Base-by-base conservation (phyloP, 1,140 invertebrate species). In the Drosophila teissieri region DNA sequence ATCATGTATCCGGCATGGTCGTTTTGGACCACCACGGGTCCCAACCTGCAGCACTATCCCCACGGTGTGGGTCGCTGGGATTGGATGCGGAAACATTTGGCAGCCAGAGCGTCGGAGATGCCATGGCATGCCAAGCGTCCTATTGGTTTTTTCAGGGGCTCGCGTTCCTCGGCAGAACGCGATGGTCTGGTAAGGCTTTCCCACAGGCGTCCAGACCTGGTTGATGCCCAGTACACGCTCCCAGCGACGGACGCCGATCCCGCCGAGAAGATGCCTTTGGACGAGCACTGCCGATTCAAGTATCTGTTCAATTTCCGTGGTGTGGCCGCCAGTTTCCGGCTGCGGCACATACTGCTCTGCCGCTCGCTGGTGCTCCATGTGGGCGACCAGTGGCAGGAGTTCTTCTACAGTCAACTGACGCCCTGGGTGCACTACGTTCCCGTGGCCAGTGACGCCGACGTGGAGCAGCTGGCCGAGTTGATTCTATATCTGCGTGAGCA, bases 401-500 rank as follows among this genome's bases (percentile, higher is more conserved):
- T 42, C 40, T 42, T 42, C 15, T 42, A 42, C 40, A 42, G 8
- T 15, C 40, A 42, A 17, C 15, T 42, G 40, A 42, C 17, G 15
- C 42, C 42, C 42, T 44, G 42, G 42, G 42, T 44, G 15, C 42
- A 44, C 15, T 44, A 44, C 42, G 42, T 44, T 19, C 42, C 42
- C 17, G 42, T 44, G 15, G 42, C 17, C 17, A 44, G 15, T n/a
- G n/a, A n/a, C n/a, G n/a, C n/a, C n/a, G n/a, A n/a, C n/a, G n/a
- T n/a, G n/a, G n/a, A n/a, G n/a, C n/a, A n/a, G n/a, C n/a, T n/a
- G n/a, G n/a, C n/a, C n/a, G n/a, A n/a, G n/a, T n/a, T n/a, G n/a
- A n/a, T n/a, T n/a, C n/a, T n/a, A n/a, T n/a, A n/a, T n/a, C n/a
- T n/a, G n/a, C n/a, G n/a, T n/a, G n/a, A n/a, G n/a, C n/a, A n/a